A percentile compares a stretch with the other conserved stretches of the same genome.
Conservation (phyloP, 2,113 vertebrate genomes). For the Psephotus haematonotus region DNA sequence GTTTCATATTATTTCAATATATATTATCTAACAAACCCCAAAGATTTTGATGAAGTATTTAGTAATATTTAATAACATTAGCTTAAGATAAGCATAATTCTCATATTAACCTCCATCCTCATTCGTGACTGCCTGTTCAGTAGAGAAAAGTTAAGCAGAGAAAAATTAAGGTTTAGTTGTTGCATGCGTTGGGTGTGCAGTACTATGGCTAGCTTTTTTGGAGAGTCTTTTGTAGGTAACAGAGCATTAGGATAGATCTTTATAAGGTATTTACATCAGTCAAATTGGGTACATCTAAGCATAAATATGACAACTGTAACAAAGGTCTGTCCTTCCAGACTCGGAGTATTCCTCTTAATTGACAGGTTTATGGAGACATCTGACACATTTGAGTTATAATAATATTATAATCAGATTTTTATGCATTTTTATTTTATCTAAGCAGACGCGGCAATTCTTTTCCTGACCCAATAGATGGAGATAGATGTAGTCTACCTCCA, state of each 20-base stretch:
- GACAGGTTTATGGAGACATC: neutral
- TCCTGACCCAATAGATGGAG: neutral
- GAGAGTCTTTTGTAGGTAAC: neutral
- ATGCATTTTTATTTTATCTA: neutral
- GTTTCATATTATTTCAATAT: neutral
- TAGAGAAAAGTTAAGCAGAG: neutral
- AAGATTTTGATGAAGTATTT: neutral
- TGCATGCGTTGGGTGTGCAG: neutral
- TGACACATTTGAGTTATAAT: neutral
- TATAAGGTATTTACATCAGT: neutral
- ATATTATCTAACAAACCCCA: neutral
- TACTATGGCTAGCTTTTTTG: neutral
- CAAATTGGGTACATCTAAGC: neutral
- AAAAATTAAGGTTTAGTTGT: neutral
- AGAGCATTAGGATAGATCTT: neutral
- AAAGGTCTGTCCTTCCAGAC: neutral
- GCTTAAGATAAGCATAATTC: neutral
- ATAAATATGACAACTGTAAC: neutral
- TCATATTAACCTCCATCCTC: neutral
- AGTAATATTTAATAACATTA: neutral
- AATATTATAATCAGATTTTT: neutral
- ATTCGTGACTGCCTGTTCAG: neutral
- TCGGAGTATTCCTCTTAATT: neutral
- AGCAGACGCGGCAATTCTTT: neutral
- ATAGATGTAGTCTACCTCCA: neutral